Base-by-base conservation (phyloP, 2,888 invertebrate genomes). In the Perizoma flavofasciatum region DNA sequence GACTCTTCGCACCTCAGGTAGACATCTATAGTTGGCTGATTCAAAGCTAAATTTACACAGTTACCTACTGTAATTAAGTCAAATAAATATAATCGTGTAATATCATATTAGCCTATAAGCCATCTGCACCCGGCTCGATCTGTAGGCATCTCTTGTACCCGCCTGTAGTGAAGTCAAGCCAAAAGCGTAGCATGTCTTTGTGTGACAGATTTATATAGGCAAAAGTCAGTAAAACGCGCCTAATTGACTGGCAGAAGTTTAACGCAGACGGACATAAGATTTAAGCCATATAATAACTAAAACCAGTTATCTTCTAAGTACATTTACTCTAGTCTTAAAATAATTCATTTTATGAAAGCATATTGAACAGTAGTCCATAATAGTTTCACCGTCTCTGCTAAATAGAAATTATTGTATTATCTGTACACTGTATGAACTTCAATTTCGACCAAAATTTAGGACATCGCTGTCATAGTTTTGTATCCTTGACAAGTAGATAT, bases 381-480 rank as follows among this genome's bases (percentile, higher is more conserved):
- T 45, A 45, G 35, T 34, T 45, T 5, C 8, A 33, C 40, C 39
- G 33, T 58, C 52, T 53, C 37, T 32, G 35, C 8, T 56, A 34
- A 35, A 11, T 49, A 44, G 22, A 45, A 11, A 54, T 39, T 37
- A 54, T 33, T 37, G 11, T 43, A 9, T 53, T 45, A 48, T 43
- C 11, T 46, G 40, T 47, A 39, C 8, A 37, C 34, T 61, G 48
- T 63, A 59, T 40, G 74, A 51, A 55, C 55, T 55, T 41, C 49
- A 47, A 66, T 70, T 69, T 65, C 55, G 66, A 72, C 68, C 68
- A 71, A 73, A 67, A 67, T 55, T 60, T 45, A 63, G 59, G 34
- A 59, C 54, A 65, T 58, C 56, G 69, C 67, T 69, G 69, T 65
- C 55, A 64, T 75, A 72, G 67, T 75, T 77, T 71, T 77, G 68